phyloP scores from a whole-genome alignment of 2,888 invertebrate genomes.

The Parnassius mnemosyne region DNA sequence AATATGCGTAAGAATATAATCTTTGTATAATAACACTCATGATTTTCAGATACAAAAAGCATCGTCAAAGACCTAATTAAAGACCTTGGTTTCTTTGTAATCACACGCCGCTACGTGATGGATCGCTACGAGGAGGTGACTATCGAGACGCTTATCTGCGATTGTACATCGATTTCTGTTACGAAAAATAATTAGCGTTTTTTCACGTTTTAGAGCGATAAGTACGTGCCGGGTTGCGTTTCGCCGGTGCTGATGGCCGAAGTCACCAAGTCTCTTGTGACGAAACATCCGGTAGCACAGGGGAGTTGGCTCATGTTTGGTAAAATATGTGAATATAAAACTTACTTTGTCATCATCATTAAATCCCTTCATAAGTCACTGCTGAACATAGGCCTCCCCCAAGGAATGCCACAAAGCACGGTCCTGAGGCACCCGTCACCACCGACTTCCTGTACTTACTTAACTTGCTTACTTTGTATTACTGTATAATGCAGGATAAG shows the following conservation, averaged over 20 bases:
- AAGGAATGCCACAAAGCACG: no score
- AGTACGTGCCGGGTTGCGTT: conserved; percentile 57
- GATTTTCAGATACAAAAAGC: conserved; percentile 48
- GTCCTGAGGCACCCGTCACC: no score
- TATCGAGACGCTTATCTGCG: conserved; percentile 5
- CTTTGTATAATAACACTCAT: no score
- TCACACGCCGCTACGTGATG: conserved; percentile 66
- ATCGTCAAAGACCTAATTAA: conserved; percentile 60
- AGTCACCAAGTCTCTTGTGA: conserved; percentile 54
- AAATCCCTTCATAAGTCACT: no score
- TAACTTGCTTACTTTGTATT: no score
- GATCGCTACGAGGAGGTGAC: conserved; percentile 66
- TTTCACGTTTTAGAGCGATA: conserved; percentile 51
- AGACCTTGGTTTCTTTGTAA: conserved; percentile 61
- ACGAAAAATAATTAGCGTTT: conserved; percentile 6
- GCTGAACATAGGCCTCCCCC: no score
- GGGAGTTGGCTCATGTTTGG: conserved; percentile 74
- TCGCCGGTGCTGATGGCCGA: conserved; percentile 59
- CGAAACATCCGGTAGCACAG: conserved; percentile 56
- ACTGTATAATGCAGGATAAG: no score
- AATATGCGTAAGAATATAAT: neutral
- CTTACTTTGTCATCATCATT: no score
- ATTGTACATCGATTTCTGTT: conserved; percentile 12
- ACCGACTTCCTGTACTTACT: no score
- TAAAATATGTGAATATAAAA: conserved; percentile 30